These are phyloP conservation scores for Cryptomyrus ogoouensis DNA, from an alignment of 2,113 vertebrate genomes.

Conservation along the genomic window DNA sequence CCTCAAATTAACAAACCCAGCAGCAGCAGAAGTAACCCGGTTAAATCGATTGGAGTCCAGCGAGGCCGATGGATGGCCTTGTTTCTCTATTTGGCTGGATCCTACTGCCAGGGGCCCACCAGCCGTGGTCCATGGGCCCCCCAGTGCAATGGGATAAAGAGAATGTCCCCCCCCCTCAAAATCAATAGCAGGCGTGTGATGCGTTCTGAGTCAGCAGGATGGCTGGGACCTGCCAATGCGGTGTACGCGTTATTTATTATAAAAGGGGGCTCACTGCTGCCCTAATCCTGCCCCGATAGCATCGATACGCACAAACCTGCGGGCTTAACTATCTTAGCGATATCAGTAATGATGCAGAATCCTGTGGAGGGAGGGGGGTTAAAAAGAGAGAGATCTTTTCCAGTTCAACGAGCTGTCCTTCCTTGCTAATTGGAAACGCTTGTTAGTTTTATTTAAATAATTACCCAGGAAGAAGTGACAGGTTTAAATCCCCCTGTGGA, in stretches of 20 bases:
- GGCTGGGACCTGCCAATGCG: constrained; percentile 12
- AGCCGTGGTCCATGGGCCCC: constrained; percentile 42
- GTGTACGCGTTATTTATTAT: constrained; percentile 30
- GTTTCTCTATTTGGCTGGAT: constrained; percentile 51
- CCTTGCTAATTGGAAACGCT: constrained; percentile 24
- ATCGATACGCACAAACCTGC: constrained; percentile 24
- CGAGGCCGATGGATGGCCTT: constrained; percentile 33
- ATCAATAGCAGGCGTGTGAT: constrained; percentile 39
- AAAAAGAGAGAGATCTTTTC: not conserved
- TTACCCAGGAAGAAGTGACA: constrained; percentile 21
- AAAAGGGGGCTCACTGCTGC: not conserved
- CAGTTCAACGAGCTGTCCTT: constrained; percentile 20
- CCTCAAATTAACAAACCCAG: not conserved
- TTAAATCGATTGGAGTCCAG: not conserved
- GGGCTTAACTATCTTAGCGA: not conserved
- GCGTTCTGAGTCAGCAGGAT: not conserved
- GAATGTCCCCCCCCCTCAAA: constrained; percentile 48
- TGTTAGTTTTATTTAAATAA: constrained; percentile 29
- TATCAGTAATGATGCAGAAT: not conserved
- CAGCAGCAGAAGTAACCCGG: not conserved
- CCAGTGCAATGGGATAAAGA: constrained; percentile 46
- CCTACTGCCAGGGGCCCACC: constrained; percentile 42
- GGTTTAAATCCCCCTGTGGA: constrained; percentile 12
- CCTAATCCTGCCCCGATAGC: constrained; percentile 12
- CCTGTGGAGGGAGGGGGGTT: not conserved